A percentile compares a stretch with the other conserved stretches of the same genome.
phyloP scores from a whole-genome alignment of 2,888 invertebrate species.

The Rhorus exstirpatorius region DNA sequence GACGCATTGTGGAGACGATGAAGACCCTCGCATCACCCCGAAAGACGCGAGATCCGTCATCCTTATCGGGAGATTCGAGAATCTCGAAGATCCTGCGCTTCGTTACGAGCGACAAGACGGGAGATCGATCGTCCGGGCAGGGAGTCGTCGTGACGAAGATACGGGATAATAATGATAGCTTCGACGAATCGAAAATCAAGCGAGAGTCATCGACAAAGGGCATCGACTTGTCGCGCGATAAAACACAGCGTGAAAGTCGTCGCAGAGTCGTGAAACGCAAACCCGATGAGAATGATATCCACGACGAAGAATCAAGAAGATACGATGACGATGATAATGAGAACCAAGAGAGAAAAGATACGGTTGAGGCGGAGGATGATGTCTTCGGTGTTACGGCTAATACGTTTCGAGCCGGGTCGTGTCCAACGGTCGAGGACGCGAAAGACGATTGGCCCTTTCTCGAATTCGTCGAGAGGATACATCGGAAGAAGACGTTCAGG shows the following conservation, averaged over 20 bases:
- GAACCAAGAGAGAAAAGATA: not conserved
- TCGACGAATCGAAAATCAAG: constrained; percentile 42
- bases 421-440: not conserved
- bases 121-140: constrained; percentile 9
- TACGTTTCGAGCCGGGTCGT: not conserved
- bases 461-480: constrained; percentile 62
- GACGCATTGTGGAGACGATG: constrained; percentile 77
- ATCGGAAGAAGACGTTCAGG: constrained; percentile 53
- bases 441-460: constrained; percentile 37
- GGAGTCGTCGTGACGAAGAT: not conserved
- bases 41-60: constrained; percentile 71
- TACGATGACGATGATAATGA: constrained; percentile 10
- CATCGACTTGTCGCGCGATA: constrained; percentile 11
- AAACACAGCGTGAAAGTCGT: constrained; percentile 13
- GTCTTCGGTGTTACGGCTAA: constrained; percentile 14
- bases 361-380: constrained; percentile 12
- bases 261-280: constrained; percentile 21
- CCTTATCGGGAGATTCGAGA: constrained; percentile 40
- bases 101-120: constrained; percentile 18
- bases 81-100: constrained; percentile 66
- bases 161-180: not conserved
- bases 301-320: not conserved
- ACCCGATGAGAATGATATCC: constrained; percentile 25
- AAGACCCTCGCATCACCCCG: constrained; percentile 79
- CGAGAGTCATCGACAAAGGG: constrained; percentile 6